Conservation (phyloP, 2,888 invertebrate genomes). For the Amiota mariae region DNA sequence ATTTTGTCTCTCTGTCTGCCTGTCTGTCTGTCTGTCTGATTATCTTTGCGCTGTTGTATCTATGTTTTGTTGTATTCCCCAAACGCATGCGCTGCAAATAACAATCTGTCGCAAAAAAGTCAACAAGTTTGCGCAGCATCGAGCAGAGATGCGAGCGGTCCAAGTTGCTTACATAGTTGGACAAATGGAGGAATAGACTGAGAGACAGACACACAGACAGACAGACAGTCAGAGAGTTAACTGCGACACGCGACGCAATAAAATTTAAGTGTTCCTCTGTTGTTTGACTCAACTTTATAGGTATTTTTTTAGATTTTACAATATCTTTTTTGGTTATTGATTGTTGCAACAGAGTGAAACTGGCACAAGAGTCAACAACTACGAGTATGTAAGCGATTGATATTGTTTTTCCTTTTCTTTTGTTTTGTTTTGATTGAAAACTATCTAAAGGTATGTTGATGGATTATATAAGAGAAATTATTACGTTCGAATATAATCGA, state of each 20-base stretch:
- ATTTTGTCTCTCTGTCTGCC: not conserved
- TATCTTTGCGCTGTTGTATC: conserved; percentile 37
- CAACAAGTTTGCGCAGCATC: not conserved
- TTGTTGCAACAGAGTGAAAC: not conserved
- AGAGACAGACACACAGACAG: no score
- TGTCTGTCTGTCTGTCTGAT: conserved; percentile 33
- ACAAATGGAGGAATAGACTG: no score
- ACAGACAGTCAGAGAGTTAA: no score
- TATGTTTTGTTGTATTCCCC: conserved; percentile 21
- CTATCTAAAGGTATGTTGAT: not conserved
- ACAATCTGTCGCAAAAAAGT: conserved; percentile 21
- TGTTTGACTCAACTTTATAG: not conserved
- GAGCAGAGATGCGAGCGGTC: not conserved
- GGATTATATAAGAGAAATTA: conserved; percentile 2
- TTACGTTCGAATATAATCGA: not conserved
- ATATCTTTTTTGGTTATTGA: not conserved
- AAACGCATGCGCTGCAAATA: conserved; percentile 27
- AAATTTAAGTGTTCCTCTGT: conserved; percentile 20
- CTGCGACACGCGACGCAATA: conserved; percentile 37
- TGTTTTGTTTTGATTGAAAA: not conserved
- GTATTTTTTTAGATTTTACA: not conserved
- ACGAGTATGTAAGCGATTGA: not conserved
- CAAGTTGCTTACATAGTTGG: not conserved
- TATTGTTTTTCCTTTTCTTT: not conserved
- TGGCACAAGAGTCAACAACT: no score